These are phyloP conservation scores for Ectobius pallidus DNA, from an alignment of 2,888 invertebrate species.

Conservation along the genomic window DNA sequence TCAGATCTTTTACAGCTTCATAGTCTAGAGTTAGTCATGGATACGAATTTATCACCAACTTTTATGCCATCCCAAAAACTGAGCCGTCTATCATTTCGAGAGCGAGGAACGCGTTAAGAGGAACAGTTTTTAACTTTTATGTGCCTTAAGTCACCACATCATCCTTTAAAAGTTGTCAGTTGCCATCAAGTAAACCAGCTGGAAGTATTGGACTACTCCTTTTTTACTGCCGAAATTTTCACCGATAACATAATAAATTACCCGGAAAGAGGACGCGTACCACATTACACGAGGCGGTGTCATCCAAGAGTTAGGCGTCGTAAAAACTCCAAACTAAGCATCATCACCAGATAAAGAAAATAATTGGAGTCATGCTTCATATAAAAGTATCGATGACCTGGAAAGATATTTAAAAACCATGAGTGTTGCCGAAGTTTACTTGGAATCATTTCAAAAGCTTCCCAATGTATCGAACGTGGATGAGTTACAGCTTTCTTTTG, in stretches of 20 bases:
- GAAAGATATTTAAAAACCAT: not conserved
- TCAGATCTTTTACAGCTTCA: no score
- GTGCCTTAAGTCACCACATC: not conserved
- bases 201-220: not conserved
- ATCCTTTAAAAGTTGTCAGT: not conserved
- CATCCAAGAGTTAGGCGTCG: not conserved
- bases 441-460: no score
- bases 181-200: not conserved
- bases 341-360: not conserved
- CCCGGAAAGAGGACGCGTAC: no score
- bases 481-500: no score
- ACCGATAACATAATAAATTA: conserved; percentile 1
- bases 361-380: not conserved
- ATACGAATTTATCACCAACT: no score
- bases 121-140: not conserved
- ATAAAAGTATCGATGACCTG: not conserved
- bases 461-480: no score
- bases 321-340: not conserved
- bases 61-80: no score
- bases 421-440: no score
- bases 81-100: no score
- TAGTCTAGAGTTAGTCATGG: no score
- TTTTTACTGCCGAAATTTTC: not conserved
- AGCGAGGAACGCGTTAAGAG: no score
- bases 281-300: no score